Evolutionary conservation across 2,797 vertebrate genomes (phyloP).

Genomic region (Buceros bicornis): DNA sequence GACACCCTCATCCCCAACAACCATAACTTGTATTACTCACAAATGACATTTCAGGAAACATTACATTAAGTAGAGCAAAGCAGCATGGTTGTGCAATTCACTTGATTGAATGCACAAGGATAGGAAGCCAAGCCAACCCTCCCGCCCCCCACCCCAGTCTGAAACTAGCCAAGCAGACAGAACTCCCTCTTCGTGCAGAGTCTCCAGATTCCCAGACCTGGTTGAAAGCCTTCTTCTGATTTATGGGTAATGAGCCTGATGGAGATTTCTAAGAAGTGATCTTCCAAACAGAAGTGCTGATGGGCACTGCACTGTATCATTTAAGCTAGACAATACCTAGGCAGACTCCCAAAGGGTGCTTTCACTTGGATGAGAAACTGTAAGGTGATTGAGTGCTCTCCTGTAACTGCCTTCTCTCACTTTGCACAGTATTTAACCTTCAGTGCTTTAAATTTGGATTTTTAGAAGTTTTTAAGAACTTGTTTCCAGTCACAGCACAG

Average conservation of each 20-base stretch:
- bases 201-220: constrained; percentile 50
- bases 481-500: neutral
- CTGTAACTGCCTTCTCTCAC: constrained; percentile 23
- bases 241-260: constrained; percentile 50
- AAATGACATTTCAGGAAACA: constrained; percentile 11
- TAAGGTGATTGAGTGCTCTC: neutral
- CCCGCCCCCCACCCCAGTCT: neutral
- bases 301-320: constrained; percentile 55
- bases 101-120: constrained; percentile 41
- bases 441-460: constrained; percentile 1
- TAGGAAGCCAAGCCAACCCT: constrained; percentile 29
- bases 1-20: neutral
- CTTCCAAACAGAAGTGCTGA: constrained; percentile 52
- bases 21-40: neutral
- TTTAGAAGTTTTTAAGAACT: neutral
- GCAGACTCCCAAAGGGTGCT: constrained; percentile 49
- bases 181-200: neutral
- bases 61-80: constrained; percentile 20
- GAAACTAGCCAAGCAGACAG: constrained; percentile 38
- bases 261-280: constrained; percentile 41
- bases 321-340: constrained; percentile 54
- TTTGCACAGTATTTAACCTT: constrained; percentile 38
- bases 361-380: constrained; percentile 35
- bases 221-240: constrained; percentile 20
- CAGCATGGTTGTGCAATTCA: constrained; percentile 8